Evolutionary conservation across 2,113 vertebrate species (phyloP).

Genomic region (Cathartes aura): DNA sequence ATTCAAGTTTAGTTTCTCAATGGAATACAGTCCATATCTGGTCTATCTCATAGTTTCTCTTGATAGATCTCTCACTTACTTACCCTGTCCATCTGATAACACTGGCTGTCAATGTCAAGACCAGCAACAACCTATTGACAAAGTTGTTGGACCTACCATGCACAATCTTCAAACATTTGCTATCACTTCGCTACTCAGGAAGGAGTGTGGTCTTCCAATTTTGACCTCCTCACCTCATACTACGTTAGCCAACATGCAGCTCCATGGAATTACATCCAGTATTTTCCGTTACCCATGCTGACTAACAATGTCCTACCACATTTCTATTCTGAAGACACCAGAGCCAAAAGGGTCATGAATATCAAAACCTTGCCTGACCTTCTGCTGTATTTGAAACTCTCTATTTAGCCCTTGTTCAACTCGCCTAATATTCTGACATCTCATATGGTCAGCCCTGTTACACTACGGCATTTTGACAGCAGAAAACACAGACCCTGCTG

Average conservation of each 20-base stretch:
- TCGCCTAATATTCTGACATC: not conserved
- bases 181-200: not conserved
- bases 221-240: not conserved
- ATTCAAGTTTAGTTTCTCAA: not conserved
- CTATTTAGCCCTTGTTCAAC: not conserved
- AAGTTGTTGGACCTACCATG: not conserved
- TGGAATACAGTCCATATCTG: not conserved
- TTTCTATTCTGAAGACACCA: not conserved
- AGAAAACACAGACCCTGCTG: not conserved
- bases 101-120: not conserved
- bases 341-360: not conserved
- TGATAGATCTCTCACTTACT: not conserved
- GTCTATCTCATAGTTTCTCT: not conserved
- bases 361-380: not conserved
- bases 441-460: not conserved
- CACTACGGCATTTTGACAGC: not conserved
- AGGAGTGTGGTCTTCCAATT: not conserved
- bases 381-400: not conserved
- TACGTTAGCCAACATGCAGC: not conserved
- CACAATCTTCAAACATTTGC: not conserved
- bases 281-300: not conserved
- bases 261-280: not conserved
- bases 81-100: not conserved
- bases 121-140: not conserved
- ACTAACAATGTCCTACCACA: not conserved